Base-by-base conservation (phyloP, 2,888 invertebrate genomes). In the Rhamphomyia laevipes region DNA sequence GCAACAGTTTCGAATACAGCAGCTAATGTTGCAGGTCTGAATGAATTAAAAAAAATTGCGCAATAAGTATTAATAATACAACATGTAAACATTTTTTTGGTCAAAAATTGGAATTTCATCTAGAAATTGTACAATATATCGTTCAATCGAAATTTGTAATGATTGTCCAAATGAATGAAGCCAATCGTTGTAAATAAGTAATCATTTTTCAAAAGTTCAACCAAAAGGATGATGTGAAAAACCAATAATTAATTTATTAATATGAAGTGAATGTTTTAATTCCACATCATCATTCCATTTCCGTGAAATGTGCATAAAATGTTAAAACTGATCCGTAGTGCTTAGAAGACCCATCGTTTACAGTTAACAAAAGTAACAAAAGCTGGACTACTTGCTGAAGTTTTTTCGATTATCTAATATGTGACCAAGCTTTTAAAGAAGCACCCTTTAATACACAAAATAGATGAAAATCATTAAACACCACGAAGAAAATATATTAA, bases 401-500 rank as follows among this genome's bases (percentile, higher is more conserved):
- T 62, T 47, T 69, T 70, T 47, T 61, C 51, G 55, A 58, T 47
- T 61, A 59, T 11, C 55, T 63, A 80, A 83, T 82, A 61, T 82
- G 82, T 4, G 96, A 93, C 99, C 99, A 99, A 59, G 91, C 81
- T 71, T 99, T 99, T 46, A 99, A 74, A 0, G 91, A 89, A 17
- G 96, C 91, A 30, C 99, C 99, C 95, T 99, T 95, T 11, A 99
- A 99, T 59, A 99, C 76, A 70, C 97, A 97, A 73, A 99, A 99
- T 70, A 96, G 80, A 46, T 83, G 84, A 65, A 92, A 84, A 63
- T 84, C 83, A 51, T 80, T 79, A 56, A 86, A 79, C 77, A 30
- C 97, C 95, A 51, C 99, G 77, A 55, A 86, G 78, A 69, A 83
- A 91, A 70, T 95, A 97, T 49, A 99, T 77, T 69, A 81, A 97